Conservation (phyloP, 1,140 invertebrate species). For the Euwallacea fornicatus region DNA sequence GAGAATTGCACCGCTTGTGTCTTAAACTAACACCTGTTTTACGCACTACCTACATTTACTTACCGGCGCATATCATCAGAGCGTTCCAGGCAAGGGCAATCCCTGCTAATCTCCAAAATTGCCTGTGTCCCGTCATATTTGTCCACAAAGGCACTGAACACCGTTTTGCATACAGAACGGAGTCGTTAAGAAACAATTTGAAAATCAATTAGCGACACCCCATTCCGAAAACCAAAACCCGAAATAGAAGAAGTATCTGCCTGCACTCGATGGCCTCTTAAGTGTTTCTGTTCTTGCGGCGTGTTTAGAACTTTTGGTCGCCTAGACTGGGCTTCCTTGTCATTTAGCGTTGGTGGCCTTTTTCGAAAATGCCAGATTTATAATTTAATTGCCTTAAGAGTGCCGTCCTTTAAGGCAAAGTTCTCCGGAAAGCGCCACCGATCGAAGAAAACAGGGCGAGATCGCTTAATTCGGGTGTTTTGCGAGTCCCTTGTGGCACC, state of each 20-base stretch:
- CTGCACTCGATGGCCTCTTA: neutral
- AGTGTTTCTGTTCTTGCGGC: constrained; percentile 1
- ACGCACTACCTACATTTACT: too few species aligned
- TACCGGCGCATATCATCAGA: too few species aligned
- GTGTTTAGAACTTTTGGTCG: neutral
- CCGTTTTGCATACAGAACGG: neutral
- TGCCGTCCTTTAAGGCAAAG: neutral
- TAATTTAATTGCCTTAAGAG: neutral
- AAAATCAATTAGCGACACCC: neutral
- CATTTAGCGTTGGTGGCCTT: neutral
- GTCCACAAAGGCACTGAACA: neutral
- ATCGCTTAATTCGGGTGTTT: neutral
- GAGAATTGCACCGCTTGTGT: neutral
- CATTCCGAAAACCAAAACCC: neutral
- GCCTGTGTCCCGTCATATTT: neutral
- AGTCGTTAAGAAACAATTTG: neutral
- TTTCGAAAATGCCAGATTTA: neutral
- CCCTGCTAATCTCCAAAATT: constrained; percentile 8
- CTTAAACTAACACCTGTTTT: neutral
- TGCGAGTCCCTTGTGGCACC: neutral
- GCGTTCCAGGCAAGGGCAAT: neutral
- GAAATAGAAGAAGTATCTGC: neutral
- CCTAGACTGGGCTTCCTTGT: neutral
- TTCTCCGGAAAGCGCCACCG: neutral
- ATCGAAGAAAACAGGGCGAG: neutral